These are phyloP conservation scores for Caranx melampygus DNA, from an alignment of 2,113 vertebrate species.

Conservation along the genomic window DNA sequence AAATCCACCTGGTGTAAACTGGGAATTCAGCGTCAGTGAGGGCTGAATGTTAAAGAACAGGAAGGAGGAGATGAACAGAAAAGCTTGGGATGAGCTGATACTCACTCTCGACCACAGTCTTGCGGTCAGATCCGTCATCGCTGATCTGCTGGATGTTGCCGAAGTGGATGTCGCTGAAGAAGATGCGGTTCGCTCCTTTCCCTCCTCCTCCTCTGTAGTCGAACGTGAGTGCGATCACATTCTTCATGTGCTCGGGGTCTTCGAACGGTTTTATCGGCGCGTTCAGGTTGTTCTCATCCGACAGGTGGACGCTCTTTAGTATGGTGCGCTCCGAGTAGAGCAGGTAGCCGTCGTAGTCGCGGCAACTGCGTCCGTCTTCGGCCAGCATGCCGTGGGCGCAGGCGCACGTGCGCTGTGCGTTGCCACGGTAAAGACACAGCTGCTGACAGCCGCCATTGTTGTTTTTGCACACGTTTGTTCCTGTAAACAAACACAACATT, in stretches of 20 bases:
- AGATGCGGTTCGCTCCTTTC: constrained; percentile 92
- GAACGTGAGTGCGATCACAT: constrained; percentile 94
- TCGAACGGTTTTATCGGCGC: constrained; percentile 96
- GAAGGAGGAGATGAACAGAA: not conserved
- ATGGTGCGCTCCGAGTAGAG: constrained; percentile 98
- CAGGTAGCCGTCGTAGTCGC: constrained; percentile 95
- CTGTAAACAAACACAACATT: constrained; percentile 72
- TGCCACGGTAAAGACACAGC: constrained; percentile 92
- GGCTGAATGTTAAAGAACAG: constrained; percentile 2
- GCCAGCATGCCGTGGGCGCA: constrained; percentile 95
- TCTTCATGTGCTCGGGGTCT: constrained; percentile 97
- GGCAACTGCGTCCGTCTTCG: constrained; percentile 88
- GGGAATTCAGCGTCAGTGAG: not conserved
- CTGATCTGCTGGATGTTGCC: constrained; percentile 99
- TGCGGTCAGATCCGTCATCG: constrained; percentile 91
- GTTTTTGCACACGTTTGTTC: constrained; percentile 93
- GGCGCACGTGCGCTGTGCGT: constrained; percentile 87
- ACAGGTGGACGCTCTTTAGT: constrained; percentile 97
- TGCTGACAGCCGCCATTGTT: constrained; percentile 94
- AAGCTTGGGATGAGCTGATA: constrained; percentile 29
- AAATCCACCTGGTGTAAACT: constrained; percentile 5
- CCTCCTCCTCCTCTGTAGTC: constrained; percentile 90
- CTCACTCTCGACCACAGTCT: constrained; percentile 97
- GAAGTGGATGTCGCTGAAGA: constrained; percentile 99
- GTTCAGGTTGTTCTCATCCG: constrained; percentile 95